Evolutionary conservation across 2,113 vertebrate genomes (phyloP).

Genomic region (Carassius carassius): DNA sequence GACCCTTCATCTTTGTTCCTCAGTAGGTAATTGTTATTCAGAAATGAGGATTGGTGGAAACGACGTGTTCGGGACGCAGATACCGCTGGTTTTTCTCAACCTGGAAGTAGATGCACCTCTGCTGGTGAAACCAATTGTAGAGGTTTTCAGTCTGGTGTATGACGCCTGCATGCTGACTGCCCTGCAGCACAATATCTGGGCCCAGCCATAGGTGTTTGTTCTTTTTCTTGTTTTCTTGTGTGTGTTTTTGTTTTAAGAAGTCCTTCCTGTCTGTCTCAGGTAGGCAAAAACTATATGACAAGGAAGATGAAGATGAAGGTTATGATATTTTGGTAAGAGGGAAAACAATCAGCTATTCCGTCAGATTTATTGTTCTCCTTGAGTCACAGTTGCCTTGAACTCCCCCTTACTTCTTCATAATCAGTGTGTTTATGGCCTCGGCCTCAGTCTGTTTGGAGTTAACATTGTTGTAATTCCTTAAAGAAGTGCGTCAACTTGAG

Average conservation of each 20-base stretch:
- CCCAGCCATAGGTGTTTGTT: conserved; percentile 40
- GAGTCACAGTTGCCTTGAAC: conserved; percentile 81
- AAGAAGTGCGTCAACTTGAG: neutral
- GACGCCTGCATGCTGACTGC: conserved; percentile 40
- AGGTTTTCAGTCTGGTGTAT: conserved; percentile 44
- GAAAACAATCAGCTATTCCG: conserved; percentile 69
- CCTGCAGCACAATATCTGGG: conserved; percentile 54
- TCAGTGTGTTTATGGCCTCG: conserved; percentile 49
- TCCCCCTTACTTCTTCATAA: conserved; percentile 48
- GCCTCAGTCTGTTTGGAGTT: conserved; percentile 50
- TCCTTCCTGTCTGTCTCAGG: conserved; percentile 72
- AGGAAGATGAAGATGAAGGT: conserved; percentile 50
- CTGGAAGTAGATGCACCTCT: conserved; percentile 65
- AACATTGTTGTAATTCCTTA: conserved; percentile 6
- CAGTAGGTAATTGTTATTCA: conserved; percentile 45
- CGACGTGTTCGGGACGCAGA: conserved; percentile 50
- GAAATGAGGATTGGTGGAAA: conserved; percentile 36
- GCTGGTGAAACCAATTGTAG: conserved; percentile 45
- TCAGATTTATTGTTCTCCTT: conserved; percentile 57
- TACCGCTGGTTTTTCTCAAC: conserved; percentile 55
- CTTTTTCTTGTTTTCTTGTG: conserved; percentile 14
- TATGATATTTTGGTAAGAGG: conserved; percentile 51
- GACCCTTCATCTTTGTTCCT: conserved; percentile 39
- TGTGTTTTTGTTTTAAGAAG: conserved; percentile 33
- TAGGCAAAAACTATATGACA: conserved; percentile 64